A percentile compares a stretch with the other conserved stretches of the same genome.
phyloP scores from a whole-genome alignment of 2,888 invertebrate genomes.

The Aspidiotus destructor region DNA sequence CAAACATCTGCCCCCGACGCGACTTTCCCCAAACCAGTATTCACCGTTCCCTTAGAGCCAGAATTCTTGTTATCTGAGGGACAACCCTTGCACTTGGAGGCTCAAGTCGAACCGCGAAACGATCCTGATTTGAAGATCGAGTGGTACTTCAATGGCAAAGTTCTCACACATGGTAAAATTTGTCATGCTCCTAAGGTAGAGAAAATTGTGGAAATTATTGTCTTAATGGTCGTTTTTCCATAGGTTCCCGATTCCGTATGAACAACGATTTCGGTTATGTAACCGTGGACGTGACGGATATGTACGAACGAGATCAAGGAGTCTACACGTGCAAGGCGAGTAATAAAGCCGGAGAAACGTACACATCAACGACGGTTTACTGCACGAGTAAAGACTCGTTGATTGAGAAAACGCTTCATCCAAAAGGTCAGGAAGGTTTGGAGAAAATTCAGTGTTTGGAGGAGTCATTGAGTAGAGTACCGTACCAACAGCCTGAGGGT shows the following conservation, averaged over 20 bases:
- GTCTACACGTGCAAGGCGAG: slow-evolving; percentile 86
- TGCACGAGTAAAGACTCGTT: slow-evolving; percentile 71
- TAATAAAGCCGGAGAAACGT: slow-evolving; percentile 81
- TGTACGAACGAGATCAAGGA: slow-evolving; percentile 87
- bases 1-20: slow-evolving; percentile 62
- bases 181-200: background rate
- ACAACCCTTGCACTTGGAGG: slow-evolving; percentile 82
- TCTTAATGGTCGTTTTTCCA: background rate
- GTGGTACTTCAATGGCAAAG: slow-evolving; percentile 89
- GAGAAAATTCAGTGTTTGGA: slow-evolving; percentile 85
- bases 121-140: slow-evolving; percentile 84
- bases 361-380: slow-evolving; percentile 79
- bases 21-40: slow-evolving; percentile 73
- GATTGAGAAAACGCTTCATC: slow-evolving; percentile 84
- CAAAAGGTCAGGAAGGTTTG: slow-evolving; percentile 85
- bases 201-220: background rate
- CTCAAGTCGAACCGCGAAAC: slow-evolving; percentile 85
- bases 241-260: slow-evolving; percentile 73
- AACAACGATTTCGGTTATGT: slow-evolving; percentile 95
- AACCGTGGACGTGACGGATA: slow-evolving; percentile 81
- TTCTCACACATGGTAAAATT: slow-evolving; percentile 60
- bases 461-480: slow-evolving; percentile 67
- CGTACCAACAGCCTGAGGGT: slow-evolving; percentile 56
- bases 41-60: slow-evolving; percentile 69
- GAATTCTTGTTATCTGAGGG: slow-evolving; percentile 73